Base-by-base conservation (phyloP, 2,888 invertebrate genomes). In the Graphium colonna region DNA sequence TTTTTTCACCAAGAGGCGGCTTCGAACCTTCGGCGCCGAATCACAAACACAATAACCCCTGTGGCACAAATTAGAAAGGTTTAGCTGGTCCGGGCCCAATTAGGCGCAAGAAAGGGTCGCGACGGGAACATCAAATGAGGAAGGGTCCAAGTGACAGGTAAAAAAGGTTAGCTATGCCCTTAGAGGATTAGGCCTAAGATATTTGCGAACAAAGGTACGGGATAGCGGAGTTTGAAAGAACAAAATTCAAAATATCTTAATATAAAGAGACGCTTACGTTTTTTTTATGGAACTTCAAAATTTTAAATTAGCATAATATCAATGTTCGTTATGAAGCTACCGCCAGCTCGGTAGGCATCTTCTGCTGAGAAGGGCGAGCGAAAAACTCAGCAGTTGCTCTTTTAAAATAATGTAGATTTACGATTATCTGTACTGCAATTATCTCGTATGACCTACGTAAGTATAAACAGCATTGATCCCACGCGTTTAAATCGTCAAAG, bases 51-150 rank as follows among this genome's bases (percentile, higher is more conserved):
- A 54, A 54, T 54, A 54, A 54, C 49, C 49, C 54, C 40, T 54
- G 54, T 44, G 54, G 54, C 41, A 41, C 49, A 54, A 54, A 49
- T 54, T 54, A 54, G 44, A 54, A 54, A 54, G 39, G 54, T 50
- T 54, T 45, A 49, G 44, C 12, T 26, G 49, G 40, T 49, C 28
- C 45, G 54, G 49, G 36, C 21, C 49, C 54, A 54, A 54, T 54
- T 54, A 54, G 44, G 49, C 44, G 53, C 40, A 54, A 45, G 54
- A 54, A 45, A 54, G 49, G 54, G 45, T 54, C 54, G 54, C 18
- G 49, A 18, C 54, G 54, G 54, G 49, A 50, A 49, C 44, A 49
- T 54, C 49, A 54, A 54, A 54, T 54, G 54, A 49, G 53, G 48
- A 48, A 48, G 21, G 49, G 43, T 44, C 44, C 28, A 18, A 50